These are phyloP conservation scores for Halichoerus grypus DNA, from an alignment of 2,113 vertebrate genomes.

Conservation along the genomic window DNA sequence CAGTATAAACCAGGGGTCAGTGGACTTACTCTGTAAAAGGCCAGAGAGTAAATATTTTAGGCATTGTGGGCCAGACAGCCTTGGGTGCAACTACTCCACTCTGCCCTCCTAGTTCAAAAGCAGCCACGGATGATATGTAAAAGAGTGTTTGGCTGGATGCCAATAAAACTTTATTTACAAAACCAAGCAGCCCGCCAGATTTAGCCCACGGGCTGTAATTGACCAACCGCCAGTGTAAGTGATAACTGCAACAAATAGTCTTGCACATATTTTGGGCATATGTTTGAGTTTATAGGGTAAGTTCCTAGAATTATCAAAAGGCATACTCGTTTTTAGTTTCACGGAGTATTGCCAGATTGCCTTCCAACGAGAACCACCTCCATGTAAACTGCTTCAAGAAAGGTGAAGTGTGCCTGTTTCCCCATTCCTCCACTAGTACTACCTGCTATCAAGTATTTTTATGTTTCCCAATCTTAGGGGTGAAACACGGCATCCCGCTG, in stretches of 20 bases:
- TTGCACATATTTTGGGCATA: not conserved
- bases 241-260: not conserved
- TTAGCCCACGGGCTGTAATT: not conserved
- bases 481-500: not conserved
- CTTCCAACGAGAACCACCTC: not conserved
- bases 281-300: not conserved
- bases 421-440: not conserved
- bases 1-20: not conserved
- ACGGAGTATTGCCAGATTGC: not conserved
- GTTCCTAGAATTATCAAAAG: not conserved
- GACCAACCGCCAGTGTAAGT: not conserved
- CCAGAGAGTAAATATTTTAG: not conserved
- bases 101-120: not conserved
- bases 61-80: not conserved
- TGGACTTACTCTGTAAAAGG: not conserved
- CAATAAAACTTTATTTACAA: conserved; percentile 48
- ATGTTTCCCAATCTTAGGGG: not conserved
- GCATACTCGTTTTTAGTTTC: not conserved
- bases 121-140: not conserved
- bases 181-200: not conserved
- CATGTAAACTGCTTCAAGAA: not conserved
- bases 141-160: not conserved
- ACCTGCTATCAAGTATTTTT: not conserved
- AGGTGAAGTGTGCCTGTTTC: not conserved
- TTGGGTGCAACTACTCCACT: not conserved